Conservation (phyloP, 2,888 invertebrate genomes). For the Chromoteleia sp. region DNA sequence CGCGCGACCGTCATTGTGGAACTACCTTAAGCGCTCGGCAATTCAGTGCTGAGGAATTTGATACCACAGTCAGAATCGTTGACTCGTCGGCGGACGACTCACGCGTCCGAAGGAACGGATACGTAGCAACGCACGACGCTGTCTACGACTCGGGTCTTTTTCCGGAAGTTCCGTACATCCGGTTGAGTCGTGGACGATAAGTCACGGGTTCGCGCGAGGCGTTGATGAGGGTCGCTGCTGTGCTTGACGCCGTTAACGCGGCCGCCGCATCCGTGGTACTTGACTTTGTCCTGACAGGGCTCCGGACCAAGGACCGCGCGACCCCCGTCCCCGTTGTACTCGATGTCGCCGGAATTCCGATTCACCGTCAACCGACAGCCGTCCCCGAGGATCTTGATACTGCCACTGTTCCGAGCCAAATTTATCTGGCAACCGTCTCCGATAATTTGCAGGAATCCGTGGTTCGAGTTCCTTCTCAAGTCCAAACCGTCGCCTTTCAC, state of each 20-base stretch:
- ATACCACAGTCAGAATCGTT: too few species aligned
- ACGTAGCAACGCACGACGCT: constrained; percentile 25
- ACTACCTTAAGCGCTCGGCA: too few species aligned
- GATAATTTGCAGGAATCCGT: constrained; percentile 73
- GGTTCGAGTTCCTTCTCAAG: constrained; percentile 74
- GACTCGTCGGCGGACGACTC: neutral
- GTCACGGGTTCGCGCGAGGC: neutral
- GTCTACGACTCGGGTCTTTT: constrained; percentile 22
- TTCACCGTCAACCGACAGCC: constrained; percentile 77
- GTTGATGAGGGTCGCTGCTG: neutral
- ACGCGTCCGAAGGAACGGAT: neutral
- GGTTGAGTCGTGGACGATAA: neutral
- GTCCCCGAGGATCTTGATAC: constrained; percentile 78
- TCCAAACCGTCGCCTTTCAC: constrained; percentile 77
- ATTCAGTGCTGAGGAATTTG: too few species aligned
- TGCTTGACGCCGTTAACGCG: constrained; percentile 23
- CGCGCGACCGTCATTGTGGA: too few species aligned
- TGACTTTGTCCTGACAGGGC: constrained; percentile 71
- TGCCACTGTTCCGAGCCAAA: constrained; percentile 75
- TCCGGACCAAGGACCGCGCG: constrained; percentile 75
- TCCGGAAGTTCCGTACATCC: constrained; percentile 6
- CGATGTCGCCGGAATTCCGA: constrained; percentile 77
- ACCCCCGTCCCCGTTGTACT: constrained; percentile 80
- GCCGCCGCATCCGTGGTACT: constrained; percentile 78
- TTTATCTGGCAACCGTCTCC: constrained; percentile 80